Evolutionary conservation across 2,888 invertebrate genomes (phyloP), one percentile per base, ranked within the genome.

Genomic region (Drosophila falleni): DNA sequence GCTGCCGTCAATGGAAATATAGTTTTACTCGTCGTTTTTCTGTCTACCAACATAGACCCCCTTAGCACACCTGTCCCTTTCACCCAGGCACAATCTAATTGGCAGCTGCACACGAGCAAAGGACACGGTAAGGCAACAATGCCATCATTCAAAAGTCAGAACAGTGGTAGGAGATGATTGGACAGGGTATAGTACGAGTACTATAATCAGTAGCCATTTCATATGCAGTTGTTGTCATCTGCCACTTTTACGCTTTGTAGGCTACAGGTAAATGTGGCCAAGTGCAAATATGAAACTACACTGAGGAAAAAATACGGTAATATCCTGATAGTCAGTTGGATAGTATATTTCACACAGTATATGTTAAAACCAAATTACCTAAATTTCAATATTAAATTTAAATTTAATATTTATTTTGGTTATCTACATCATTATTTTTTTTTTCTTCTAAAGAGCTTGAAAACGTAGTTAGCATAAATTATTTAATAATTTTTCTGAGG

Each of bases 1-100:
- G 65, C 59, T 71, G 51, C 74, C 74, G 62, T 76, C 79, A 76
- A 71, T 78, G 73, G 65, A 59, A 81, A 64, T 63, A 47, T 54
- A 66, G 73, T 76, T 65, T 26, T 41, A 19, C 35, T 56, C 29
- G 29, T 35, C 50, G 2, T 13, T 59, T 58, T 16, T 42, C 47
- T 16, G 11, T 11, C 53, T 29, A 29, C 6, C 29, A 5, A 29
- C 6, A 6, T 3, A 8, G 4, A 8, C 8, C 29, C 0, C 31
- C 31, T 31, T 3, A 46, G 9, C 41, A 5, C 37, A 15, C 31
- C 44, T 41, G 29, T 31, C 50, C 31, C 15, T 31, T 54, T 2
- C 50, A 26, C 15, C 15, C 35, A 49, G 68, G 10, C 66, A 39
- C 42, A 42, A 23, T 76, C 82, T 85, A 85, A 85, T 81, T 81